Conservation (phyloP, 2,797 vertebrate species). For the Rhabdomys pumilio region DNA sequence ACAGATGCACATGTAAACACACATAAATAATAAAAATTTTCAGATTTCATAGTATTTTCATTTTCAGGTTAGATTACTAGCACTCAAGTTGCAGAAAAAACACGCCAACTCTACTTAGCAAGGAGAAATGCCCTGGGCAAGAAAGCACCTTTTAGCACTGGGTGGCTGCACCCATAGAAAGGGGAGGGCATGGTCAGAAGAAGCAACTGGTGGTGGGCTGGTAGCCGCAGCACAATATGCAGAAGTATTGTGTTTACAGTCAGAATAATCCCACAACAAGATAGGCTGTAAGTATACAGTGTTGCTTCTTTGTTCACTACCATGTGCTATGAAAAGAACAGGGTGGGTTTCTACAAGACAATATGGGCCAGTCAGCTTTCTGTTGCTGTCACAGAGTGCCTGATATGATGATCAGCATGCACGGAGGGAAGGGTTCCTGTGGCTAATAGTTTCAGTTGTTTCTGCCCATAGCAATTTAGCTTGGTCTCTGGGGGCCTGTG, state of each 20-base stretch:
- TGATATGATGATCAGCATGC: background rate
- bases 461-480: background rate
- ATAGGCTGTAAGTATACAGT: background rate
- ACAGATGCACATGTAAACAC: background rate
- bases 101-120: background rate
- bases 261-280: background rate
- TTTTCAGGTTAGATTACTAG: background rate
- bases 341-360: background rate
- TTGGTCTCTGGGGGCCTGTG: background rate
- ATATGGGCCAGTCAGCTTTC: background rate
- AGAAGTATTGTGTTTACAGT: background rate
- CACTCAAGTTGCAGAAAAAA: too few relatives aligned
- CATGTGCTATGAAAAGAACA: background rate
- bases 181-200: too few relatives aligned
- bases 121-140: background rate
- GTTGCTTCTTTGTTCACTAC: background rate
- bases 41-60: background rate
- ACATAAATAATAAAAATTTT: background rate
- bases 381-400: too few relatives aligned
- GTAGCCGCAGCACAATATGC: background rate
- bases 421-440: background rate
- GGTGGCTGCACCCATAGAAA: background rate
- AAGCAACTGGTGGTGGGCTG: background rate
- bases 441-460: background rate
- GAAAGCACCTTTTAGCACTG: background rate